Conservation (phyloP, 2,113 vertebrate species). For the Pholis gunnellus region DNA sequence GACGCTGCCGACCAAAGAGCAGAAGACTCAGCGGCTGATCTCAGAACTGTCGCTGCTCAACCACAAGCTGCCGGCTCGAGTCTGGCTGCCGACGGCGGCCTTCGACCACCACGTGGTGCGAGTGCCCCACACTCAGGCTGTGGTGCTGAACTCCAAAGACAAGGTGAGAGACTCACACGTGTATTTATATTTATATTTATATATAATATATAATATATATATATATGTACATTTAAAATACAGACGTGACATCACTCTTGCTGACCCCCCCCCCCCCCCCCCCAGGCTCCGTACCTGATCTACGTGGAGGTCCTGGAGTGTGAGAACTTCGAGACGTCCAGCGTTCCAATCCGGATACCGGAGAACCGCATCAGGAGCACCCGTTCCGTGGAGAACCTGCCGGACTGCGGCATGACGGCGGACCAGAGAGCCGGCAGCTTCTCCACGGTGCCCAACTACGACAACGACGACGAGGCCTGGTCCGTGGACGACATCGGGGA, state of each 20-base stretch:
- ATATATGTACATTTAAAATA: not conserved
- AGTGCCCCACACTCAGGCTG: slow-evolving; percentile 94
- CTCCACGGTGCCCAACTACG: slow-evolving; percentile 93
- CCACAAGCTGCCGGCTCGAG: slow-evolving; percentile 93
- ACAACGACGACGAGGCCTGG: slow-evolving; percentile 98
- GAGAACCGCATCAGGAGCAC: slow-evolving; percentile 97
- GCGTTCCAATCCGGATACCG: slow-evolving; percentile 90
- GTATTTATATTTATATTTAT: too few species aligned
- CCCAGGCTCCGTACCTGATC: slow-evolving; percentile 95
- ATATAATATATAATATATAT: too few species aligned
- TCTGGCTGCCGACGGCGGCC: slow-evolving; percentile 93
- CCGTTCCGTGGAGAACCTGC: slow-evolving; percentile 95
- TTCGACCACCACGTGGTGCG: slow-evolving; percentile 95
- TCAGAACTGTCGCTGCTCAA: slow-evolving; percentile 96
- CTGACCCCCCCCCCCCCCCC: not conserved
- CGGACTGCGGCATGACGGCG: slow-evolving; percentile 88
- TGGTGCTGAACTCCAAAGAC: slow-evolving; percentile 97
- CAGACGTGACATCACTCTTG: not conserved
- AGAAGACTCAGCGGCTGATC: slow-evolving; percentile 94
- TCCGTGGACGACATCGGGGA: slow-evolving; percentile 95
- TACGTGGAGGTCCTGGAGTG: slow-evolving; percentile 98
- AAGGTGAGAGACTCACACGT: slow-evolving; percentile 82
- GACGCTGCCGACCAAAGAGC: slow-evolving; percentile 96
- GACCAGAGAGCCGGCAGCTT: slow-evolving; percentile 93
- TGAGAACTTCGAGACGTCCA: slow-evolving; percentile 95